These are phyloP conservation scores for Globodera rostochiensis DNA, from an alignment of 1,140 invertebrate species.

Conservation along the genomic window DNA sequence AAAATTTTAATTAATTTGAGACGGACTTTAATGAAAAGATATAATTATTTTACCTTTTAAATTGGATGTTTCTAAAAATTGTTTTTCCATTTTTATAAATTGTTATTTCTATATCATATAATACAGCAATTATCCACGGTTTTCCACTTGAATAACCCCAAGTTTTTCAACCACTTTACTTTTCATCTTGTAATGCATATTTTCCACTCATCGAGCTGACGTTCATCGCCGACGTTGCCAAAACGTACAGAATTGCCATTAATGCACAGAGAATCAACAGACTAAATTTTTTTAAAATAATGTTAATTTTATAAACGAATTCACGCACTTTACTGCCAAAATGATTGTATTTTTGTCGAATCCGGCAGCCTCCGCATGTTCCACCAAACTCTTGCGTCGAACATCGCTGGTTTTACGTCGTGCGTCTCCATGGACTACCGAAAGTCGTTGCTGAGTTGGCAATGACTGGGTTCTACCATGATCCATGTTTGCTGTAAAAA, in stretches of 20 bases:
- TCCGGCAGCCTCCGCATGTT: constrained; percentile 11
- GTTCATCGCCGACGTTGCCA: constrained; percentile 26
- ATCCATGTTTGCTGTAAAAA: neutral
- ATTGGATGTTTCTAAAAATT: no score
- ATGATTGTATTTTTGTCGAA: constrained; percentile 29
- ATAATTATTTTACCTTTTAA: no score
- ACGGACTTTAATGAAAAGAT: no score
- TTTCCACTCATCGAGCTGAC: constrained; percentile 5
- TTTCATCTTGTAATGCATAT: neutral
- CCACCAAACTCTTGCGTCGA: constrained; percentile 7
- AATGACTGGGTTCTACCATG: neutral
- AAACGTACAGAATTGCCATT: constrained; percentile 13
- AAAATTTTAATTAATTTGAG: no score
- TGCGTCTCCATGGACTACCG: no score
- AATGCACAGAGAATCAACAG: constrained; percentile 13
- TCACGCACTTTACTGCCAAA: constrained; percentile 13
- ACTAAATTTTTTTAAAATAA: constrained; percentile 1
- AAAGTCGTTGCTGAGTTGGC: neutral
- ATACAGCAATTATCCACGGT: no score
- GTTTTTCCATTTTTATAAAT: neutral
- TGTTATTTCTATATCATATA: neutral
- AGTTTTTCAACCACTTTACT: neutral
- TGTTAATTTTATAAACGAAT: neutral
- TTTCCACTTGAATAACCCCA: neutral
- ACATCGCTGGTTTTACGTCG: neutral